Evolutionary conservation across 1,140 invertebrate species (phyloP).

Genomic region (Oppia nitens): DNA sequence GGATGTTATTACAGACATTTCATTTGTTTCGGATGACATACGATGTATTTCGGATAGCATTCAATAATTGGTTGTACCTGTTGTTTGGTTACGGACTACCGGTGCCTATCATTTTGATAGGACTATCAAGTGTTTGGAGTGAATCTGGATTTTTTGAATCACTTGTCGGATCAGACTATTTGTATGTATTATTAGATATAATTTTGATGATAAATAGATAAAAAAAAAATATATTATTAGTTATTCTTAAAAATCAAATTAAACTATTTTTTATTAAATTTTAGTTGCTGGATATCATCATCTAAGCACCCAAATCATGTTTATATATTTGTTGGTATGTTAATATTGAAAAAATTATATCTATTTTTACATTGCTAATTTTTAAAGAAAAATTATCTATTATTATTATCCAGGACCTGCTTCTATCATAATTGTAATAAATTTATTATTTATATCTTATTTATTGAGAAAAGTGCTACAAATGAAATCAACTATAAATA

Average conservation of each 20-base stretch:
- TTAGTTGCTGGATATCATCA: slow-evolving; percentile 16
- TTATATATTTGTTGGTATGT: slow-evolving; percentile 1
- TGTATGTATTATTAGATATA: slow-evolving; percentile 10
- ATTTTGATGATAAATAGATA: not conserved
- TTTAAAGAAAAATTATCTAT: not conserved
- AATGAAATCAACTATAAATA: not conserved
- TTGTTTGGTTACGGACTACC: slow-evolving; percentile 2
- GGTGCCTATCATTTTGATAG: not conserved
- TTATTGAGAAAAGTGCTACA: not conserved
- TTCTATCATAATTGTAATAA: not conserved
- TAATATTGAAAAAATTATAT: not conserved
- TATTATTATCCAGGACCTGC: not conserved
- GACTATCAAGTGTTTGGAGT: not conserved
- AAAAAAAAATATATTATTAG: too few relatives aligned
- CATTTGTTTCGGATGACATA: slow-evolving; percentile 34
- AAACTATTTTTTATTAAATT: slow-evolving; percentile 7
- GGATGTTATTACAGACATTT: slow-evolving; percentile 34
- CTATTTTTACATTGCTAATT: not conserved
- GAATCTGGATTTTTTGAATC: too few relatives aligned
- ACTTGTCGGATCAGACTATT: too few relatives aligned
- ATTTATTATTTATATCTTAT: not conserved
- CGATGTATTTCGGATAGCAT: slow-evolving; percentile 26
- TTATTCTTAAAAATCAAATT: not conserved
- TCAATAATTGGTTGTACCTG: not conserved
- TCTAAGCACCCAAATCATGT: slow-evolving; percentile 2